Base-by-base conservation (phyloP, 2,797 vertebrate species). In the Cyclura pinguis region DNA sequence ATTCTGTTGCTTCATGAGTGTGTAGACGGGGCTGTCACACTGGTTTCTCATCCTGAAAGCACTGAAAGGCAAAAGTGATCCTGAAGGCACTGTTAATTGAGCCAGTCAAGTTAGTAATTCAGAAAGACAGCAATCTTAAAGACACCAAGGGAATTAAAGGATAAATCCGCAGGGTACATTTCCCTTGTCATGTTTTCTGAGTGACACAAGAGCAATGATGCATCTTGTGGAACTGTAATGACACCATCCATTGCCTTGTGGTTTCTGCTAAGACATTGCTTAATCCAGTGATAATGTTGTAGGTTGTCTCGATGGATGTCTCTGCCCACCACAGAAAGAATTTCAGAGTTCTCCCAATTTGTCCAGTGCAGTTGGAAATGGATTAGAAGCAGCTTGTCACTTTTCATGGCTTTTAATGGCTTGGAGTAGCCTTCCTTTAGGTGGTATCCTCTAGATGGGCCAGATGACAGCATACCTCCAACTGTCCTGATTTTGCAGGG, bases 191-290 rank as follows among this genome's bases (percentile, higher is more conserved):
- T 55, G n/a, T 80, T 85, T 72, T 85, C 24, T 85, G n/a, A 14
- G 57, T 52, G 77, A 67, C 42, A 47, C 18, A 72, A 38, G 22
- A 38, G n/a, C 13, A 6, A 16, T 18, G 64, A 52, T 81, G 50
- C 42, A 52, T 38, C 47, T 55, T 55, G 62, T n/a, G 62, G 62
- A 67, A 35, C 62, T 27, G 20, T 29, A 76, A 27, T 86, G 35
- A 42, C 20, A 83, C 42, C 59, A 69, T 89, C 32, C n/a, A 13
- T 84, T 84, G 82, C 18, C 59, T 52, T 78, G 82, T 78, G 47
- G 82, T 84, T 14, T 27, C 59, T 67, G 32, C 22, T 29, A 42
- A 89, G 88, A 80, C 57, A 89, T 84, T 84, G 38, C 88, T 84
- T 76, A 84, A 76, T 84, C 72, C 81, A 84, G 59, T 32, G 73